These are phyloP conservation scores for Pteropus alecto DNA, from an alignment of 2,113 vertebrate species.

Conservation along the genomic window DNA sequence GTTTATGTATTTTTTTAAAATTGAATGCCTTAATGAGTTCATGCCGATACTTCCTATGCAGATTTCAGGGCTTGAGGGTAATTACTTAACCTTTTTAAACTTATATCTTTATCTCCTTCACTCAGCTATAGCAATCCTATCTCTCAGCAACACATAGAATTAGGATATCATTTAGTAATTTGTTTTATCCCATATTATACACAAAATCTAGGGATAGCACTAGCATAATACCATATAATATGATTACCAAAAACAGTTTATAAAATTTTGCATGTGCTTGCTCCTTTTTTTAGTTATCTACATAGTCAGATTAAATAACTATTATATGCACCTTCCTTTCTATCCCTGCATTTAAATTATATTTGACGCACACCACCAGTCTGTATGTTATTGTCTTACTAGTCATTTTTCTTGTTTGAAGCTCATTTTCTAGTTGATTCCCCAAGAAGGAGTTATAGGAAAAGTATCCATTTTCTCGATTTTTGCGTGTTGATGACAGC, in stretches of 20 bases:
- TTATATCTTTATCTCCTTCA: background rate
- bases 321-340: background rate
- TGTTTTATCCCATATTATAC: background rate
- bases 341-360: background rate
- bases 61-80: background rate
- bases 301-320: background rate
- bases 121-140: background rate
- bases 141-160: background rate
- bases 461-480: background rate
- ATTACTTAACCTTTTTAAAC: background rate
- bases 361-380: background rate
- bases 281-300: background rate
- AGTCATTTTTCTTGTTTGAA: background rate
- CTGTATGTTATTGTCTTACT: background rate
- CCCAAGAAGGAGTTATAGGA: background rate
- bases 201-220: background rate
- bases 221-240: background rate
- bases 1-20: background rate
- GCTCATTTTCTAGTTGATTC: background rate
- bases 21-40: background rate
- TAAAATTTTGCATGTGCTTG: background rate
- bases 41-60: background rate
- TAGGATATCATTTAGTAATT: background rate
- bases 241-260: background rate
- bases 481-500: background rate